Conservation (phyloP, 2,797 vertebrate species). For the Poliocrania exsul region DNA sequence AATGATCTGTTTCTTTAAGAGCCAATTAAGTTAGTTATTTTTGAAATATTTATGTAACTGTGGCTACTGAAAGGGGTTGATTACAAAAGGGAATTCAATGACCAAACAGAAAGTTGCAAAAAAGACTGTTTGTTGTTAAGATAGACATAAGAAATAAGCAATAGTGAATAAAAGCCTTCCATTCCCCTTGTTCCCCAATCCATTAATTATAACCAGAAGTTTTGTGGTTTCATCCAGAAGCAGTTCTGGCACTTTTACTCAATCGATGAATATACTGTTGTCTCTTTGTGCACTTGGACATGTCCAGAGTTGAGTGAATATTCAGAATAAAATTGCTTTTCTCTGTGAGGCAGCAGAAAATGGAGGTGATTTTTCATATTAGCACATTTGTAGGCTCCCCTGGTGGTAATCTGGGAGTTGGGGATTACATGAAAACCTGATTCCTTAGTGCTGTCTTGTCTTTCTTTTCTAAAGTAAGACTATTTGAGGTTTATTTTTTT, state of each 20-base stretch:
- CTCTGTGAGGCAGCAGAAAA: constrained; percentile 4
- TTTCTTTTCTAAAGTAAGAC: constrained; percentile 22
- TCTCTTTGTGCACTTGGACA: constrained; percentile 1
- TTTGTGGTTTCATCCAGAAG: not conserved
- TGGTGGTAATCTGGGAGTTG: not conserved
- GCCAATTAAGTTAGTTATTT: not conserved
- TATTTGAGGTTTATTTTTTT: constrained; percentile 6
- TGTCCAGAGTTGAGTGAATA: constrained; percentile 13
- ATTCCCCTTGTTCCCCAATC: not conserved
- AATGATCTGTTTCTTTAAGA: not conserved
- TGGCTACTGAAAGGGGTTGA: not conserved
- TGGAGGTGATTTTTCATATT: constrained; percentile 49
- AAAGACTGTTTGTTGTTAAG: not conserved
- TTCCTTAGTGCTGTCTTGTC: not conserved
- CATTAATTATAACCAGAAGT: not conserved
- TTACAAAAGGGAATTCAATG: not conserved
- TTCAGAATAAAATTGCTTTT: constrained; percentile 37
- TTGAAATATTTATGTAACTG: not conserved
- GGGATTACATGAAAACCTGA: not conserved
- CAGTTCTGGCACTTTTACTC: not conserved
- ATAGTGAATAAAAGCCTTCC: not conserved
- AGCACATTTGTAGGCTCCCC: not conserved
- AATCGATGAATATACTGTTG: not conserved
- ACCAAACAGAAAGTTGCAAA: not conserved
- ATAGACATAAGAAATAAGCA: not conserved